phyloP scores from a whole-genome alignment of 1,140 invertebrate species.

The Nebria ingens region DNA sequence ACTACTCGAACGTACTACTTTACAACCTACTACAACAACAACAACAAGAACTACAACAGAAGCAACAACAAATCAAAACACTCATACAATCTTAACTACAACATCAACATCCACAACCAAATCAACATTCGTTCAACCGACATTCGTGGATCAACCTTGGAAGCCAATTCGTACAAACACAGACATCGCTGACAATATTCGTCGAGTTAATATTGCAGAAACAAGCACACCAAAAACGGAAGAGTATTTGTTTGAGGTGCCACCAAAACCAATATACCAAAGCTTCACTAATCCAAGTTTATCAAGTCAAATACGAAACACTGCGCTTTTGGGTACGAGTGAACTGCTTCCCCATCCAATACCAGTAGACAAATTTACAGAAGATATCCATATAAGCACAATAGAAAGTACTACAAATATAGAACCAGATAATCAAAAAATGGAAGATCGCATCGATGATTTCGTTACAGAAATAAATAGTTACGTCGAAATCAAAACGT shows the following conservation, averaged over 20 bases:
- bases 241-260: slow-evolving; percentile 5
- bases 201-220: slow-evolving; percentile 37
- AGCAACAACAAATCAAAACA: slow-evolving; percentile 24
- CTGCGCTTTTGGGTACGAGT: slow-evolving; percentile 40
- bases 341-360: slow-evolving; percentile 49
- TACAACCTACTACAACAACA: slow-evolving; percentile 25
- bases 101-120: slow-evolving; percentile 14
- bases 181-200: slow-evolving; percentile 31
- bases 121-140: slow-evolving; percentile 29
- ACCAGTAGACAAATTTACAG: slow-evolving; percentile 54
- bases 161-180: slow-evolving; percentile 36
- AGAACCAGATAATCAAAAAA: neutral
- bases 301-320: slow-evolving; percentile 37
- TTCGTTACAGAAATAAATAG: no score
- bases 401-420: slow-evolving; percentile 28
- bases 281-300: slow-evolving; percentile 54
- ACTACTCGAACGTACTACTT: slow-evolving; percentile 31
- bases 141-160: slow-evolving; percentile 44
- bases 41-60: slow-evolving; percentile 25
- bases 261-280: slow-evolving; percentile 45
- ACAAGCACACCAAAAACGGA: slow-evolving; percentile 19
- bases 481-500: slow-evolving; percentile 24
- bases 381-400: slow-evolving; percentile 27
- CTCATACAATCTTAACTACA: slow-evolving; percentile 30
- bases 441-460: slow-evolving; percentile 15